A percentile compares a stretch with the other conserved stretches of the same genome.
These are phyloP conservation scores for Thalassaphorura encarpata DNA, from an alignment of 1,140 invertebrate genomes.

Conservation along the genomic window DNA sequence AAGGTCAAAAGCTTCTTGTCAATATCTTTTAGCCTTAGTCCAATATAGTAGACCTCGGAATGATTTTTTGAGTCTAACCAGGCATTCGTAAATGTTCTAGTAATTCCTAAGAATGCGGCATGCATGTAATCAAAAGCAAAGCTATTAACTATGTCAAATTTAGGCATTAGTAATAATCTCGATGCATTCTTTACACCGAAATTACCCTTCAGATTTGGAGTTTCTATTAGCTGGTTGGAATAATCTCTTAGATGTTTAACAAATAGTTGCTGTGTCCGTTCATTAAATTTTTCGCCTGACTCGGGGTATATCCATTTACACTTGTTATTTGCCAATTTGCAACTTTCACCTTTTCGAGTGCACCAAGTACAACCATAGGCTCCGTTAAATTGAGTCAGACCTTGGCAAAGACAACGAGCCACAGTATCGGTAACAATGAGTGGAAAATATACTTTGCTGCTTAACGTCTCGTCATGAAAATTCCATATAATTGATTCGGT, in stretches of 20 bases:
- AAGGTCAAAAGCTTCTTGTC: slow-evolving; percentile 6
- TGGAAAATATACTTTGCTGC: slow-evolving; percentile 1
- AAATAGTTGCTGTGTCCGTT: too few species aligned
- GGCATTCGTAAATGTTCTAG: slow-evolving; percentile 15
- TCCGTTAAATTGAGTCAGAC: slow-evolving; percentile 21
- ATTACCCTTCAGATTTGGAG: too few species aligned
- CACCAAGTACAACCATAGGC: slow-evolving; percentile 18
- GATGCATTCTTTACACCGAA: slow-evolving; percentile 29
- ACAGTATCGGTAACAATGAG: slow-evolving; percentile 11
- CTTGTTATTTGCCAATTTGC: too few species aligned
- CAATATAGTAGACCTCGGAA: slow-evolving; percentile 17
- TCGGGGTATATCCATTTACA: too few species aligned
- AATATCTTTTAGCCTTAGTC: slow-evolving; percentile 11
- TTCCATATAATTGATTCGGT: slow-evolving; percentile 12
- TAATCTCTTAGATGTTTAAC: too few species aligned
- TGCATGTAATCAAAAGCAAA: slow-evolving; percentile 33
- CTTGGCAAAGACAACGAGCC: slow-evolving; percentile 16
- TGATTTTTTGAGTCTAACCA: slow-evolving; percentile 24
- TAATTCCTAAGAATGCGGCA: slow-evolving; percentile 17
- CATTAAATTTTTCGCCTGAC: too few species aligned
- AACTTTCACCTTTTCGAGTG: slow-evolving; percentile 23
- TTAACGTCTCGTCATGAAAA: background rate
- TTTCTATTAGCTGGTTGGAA: too few species aligned
- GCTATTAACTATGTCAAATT: slow-evolving; percentile 27
- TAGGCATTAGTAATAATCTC: slow-evolving; percentile 19